Evolutionary conservation across 2,113 vertebrate genomes (phyloP).

Genomic region (Nycticorax nycticorax): DNA sequence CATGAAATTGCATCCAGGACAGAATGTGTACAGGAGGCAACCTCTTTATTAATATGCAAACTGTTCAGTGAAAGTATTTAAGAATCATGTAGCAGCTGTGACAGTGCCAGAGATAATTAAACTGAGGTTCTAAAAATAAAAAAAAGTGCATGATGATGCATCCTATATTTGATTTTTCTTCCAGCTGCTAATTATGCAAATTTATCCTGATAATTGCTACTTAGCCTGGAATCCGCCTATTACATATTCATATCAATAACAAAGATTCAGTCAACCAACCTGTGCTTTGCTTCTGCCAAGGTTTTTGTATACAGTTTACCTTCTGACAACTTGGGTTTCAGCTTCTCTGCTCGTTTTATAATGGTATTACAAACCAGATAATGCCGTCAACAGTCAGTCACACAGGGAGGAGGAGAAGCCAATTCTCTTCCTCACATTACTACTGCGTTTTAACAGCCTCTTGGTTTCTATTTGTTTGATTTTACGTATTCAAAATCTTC

Average conservation of each 20-base stretch:
- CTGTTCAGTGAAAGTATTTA: neutral
- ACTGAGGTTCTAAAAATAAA: constrained; percentile 24
- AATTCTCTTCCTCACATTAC: neutral
- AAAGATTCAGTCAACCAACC: neutral
- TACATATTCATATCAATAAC: neutral
- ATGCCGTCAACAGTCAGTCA: neutral
- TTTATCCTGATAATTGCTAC: neutral
- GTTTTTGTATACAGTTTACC: neutral
- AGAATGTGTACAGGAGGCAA: neutral
- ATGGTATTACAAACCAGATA: neutral
- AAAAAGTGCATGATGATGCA: neutral
- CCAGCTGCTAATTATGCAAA: neutral
- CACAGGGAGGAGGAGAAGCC: neutral
- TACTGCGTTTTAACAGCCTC: neutral
- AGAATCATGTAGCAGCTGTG: constrained; percentile 16
- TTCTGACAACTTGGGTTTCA: neutral
- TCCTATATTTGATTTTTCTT: neutral
- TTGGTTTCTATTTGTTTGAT: neutral
- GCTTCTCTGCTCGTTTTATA: neutral
- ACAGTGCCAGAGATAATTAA: constrained; percentile 2
- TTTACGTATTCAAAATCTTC: neutral
- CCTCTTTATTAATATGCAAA: neutral
- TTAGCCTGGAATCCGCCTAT: neutral
- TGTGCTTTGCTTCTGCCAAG: neutral
- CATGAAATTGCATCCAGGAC: neutral